Base-by-base conservation (phyloP, 1,140 invertebrate species). In the Hyphantria cunea region DNA sequence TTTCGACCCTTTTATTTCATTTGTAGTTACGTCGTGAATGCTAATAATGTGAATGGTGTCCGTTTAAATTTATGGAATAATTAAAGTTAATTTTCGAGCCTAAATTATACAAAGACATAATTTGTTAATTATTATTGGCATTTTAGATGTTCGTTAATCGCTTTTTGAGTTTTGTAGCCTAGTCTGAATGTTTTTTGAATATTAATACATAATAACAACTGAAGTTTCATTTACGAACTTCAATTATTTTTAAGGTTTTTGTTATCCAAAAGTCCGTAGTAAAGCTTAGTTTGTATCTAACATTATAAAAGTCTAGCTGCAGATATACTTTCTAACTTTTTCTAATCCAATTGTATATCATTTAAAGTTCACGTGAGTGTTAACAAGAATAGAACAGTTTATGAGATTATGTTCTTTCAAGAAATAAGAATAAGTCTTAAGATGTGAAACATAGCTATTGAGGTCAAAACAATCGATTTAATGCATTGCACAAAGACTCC, bases 61-160 rank as follows among this genome's bases (percentile, higher is more conserved):
- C 74, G 70, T 81, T 82, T 72, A 80, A 86, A 89, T 87, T 89
- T 89, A 89, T 86, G 75, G 83, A 83, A 86, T 87, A 86, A 89
- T 89, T 89, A 84, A 86, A 86, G 72, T 87, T 85, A 83, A 84
- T 85, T 84, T 75, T 78, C 56, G 64, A 64, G 71, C 76, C 71
- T 80, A 76, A 81, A 82, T 82, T 86, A 83, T 78, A 66, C 74
- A 78, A 78, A 48, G 62, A 68, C 58, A 69, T 63, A 64, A 73
- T 74, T 70, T 68, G 67, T 72, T 68, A 70, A 71, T 62, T 74
- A 68, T 70, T 76, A 62, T 66, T 66, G 61, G 64, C 61, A 70
- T 70, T 72, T 72, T 51, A 50, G 59, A 53, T 68, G 60, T 72
- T 70, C 59, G 70, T 39, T 68, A 66, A 70, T 68, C 58, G 59